Evolutionary conservation across 2,797 vertebrate genomes (phyloP).

Genomic region (Ctenopoma kingsleyae): DNA sequence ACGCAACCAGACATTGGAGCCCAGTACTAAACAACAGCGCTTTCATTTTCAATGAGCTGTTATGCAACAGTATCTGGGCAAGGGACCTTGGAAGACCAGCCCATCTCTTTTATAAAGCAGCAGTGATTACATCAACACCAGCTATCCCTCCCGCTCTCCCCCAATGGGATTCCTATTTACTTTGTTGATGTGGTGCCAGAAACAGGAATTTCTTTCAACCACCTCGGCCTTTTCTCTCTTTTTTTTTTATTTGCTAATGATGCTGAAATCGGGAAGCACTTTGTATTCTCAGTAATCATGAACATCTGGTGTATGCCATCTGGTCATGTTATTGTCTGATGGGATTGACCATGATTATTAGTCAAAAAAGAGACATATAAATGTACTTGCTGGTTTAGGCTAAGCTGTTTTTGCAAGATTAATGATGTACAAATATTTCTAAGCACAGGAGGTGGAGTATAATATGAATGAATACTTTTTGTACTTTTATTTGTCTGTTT

Average conservation of each 20-base stretch:
- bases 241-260: constrained; percentile 79
- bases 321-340: constrained; percentile 69
- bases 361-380: constrained; percentile 55
- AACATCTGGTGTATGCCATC: constrained; percentile 83
- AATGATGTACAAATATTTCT: constrained; percentile 30
- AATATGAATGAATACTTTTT: constrained; percentile 15
- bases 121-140: constrained; percentile 69
- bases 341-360: constrained; percentile 68
- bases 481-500: constrained; percentile 16
- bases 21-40: constrained; percentile 67
- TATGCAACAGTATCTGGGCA: constrained; percentile 80
- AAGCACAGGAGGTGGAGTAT: constrained; percentile 6
- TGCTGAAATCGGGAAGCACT: constrained; percentile 78
- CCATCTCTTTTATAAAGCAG: constrained; percentile 57
- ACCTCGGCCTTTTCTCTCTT: not conserved
- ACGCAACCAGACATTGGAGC: constrained; percentile 53
- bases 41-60: constrained; percentile 72
- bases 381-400: constrained; percentile 37
- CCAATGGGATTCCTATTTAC: constrained; percentile 66
- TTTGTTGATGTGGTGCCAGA: constrained; percentile 63
- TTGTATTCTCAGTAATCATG: constrained; percentile 80
- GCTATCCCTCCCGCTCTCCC: constrained; percentile 15
- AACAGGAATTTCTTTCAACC: constrained; percentile 57
- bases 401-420: constrained; percentile 49
- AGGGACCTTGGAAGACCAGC: constrained; percentile 53